Base-by-base conservation (phyloP, 2,113 vertebrate species). In the Cygnus buccinator region DNA sequence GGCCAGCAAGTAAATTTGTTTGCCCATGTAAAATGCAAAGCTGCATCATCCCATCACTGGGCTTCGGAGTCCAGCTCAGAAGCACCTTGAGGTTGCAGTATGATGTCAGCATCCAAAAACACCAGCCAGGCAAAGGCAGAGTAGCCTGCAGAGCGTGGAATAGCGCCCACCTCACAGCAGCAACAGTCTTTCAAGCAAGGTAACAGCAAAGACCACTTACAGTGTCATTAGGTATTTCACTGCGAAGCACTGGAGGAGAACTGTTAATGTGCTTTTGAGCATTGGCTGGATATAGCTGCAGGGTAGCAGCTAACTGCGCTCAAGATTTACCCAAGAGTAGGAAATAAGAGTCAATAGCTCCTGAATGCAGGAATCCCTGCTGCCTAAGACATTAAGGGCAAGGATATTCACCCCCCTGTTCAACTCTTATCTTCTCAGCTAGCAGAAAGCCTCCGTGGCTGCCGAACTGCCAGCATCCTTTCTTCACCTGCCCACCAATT, bases 61-160 rank as follows among this genome's bases (percentile, higher is more conserved):
- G 63, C 33, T 12, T 10, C 61, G 43, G 33, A 31, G 59, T 4
- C 25, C 41, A 37, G 62, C 48, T 85, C 91, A 10, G 43, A 10
- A 71, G 70, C 2, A 0, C 29, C 39, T 23, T 2, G 5, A 92
- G 55, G 50, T 7, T 41, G 57, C 7, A 4, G 22, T 11, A 15
- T 35, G 21, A 48, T 1, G 21, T 29, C 72, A n/a, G 70, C 72
- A 48, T 7, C 68, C 63, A 15, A 13, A 61, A 17, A 3, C 0
- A 0, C 6, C 59, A 0, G 1, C 11, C 84, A 41, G 80, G 67
- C 52, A 9, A 5, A 4, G 67, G 57, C 46, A 48, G 52, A 21
- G 83, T 10, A 23, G 75, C 46, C 55, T 23, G 48, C 20, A 4
- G 54, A 57, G 41, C 3, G 1, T 3, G 62, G 79, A 33, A 11